These are phyloP conservation scores for Chydorus sphaericus DNA, from an alignment of 2,888 invertebrate species.

Conservation along the genomic window DNA sequence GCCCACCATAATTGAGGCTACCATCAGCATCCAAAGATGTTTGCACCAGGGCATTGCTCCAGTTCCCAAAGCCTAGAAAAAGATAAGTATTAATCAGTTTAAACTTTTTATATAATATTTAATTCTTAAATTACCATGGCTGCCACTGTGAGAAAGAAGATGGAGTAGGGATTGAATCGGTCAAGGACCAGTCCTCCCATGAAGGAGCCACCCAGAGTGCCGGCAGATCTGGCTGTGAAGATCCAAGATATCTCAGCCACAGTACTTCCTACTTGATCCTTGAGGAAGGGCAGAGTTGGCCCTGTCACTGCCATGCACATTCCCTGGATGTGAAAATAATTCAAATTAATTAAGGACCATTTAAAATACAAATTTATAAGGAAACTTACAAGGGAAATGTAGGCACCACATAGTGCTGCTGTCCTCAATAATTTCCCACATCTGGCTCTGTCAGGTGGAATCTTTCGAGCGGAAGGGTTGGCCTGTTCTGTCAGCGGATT, in stretches of 20 bases:
- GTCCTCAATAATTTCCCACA: constrained; percentile 5
- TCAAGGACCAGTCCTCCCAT: constrained; percentile 24
- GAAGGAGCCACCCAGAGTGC: constrained; percentile 30
- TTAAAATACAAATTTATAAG: background rate
- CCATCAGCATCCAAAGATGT: constrained; percentile 25
- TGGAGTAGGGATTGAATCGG: constrained; percentile 27
- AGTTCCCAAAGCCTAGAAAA: too few relatives aligned
- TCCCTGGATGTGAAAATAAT: constrained; percentile 26
- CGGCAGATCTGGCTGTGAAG: constrained; percentile 29
- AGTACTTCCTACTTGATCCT: constrained; percentile 25
- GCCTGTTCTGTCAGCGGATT: background rate
- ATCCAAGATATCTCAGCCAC: constrained; percentile 27
- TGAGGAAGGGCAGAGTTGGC: constrained; percentile 29
- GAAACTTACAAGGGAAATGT: background rate
- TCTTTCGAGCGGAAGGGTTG: background rate
- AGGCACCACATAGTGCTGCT: constrained; percentile 1
- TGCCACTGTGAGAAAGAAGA: constrained; percentile 28
- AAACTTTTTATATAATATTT: background rate
- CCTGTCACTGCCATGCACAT: constrained; percentile 31
- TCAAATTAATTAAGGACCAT: background rate
- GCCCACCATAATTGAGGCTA: constrained; percentile 28
- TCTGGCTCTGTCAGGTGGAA: background rate
- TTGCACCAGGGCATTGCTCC: constrained; percentile 29
- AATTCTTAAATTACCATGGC: background rate
- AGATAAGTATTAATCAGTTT: background rate